Evolutionary conservation across 2,113 vertebrate species (phyloP).

Genomic region (Panthera leo): DNA sequence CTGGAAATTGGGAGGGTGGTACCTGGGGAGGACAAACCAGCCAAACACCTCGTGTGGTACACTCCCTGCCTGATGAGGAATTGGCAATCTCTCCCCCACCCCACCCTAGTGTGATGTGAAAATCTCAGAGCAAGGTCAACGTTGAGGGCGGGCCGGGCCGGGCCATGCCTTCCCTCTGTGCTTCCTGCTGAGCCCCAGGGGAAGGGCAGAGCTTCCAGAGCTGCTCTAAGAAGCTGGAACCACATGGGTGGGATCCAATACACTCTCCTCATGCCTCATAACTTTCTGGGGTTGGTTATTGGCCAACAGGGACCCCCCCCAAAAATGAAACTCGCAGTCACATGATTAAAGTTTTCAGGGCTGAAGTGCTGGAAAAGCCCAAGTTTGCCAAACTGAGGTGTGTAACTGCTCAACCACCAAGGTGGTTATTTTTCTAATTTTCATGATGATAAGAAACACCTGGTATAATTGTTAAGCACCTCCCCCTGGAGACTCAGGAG

Average conservation of each 20-base stretch:
- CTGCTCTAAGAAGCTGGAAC: neutral
- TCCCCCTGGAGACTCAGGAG: neutral
- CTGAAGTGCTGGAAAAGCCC: neutral
- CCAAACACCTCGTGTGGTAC: neutral
- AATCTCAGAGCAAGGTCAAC: neutral
- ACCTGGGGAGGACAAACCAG: neutral
- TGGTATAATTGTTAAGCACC: neutral
- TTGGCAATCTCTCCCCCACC: neutral
- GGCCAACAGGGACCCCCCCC: neutral
- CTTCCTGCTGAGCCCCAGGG: neutral
- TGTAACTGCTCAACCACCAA: neutral
- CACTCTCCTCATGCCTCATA: neutral
- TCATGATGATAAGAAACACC: constrained; percentile 4
- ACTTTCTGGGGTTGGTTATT: neutral
- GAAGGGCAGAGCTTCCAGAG: neutral
- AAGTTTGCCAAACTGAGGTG: neutral
- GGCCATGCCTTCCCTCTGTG: neutral
- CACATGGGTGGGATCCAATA: rapidly evolving
- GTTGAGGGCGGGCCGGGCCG: neutral
- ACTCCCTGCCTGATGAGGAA: neutral
- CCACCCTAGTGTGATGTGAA: neutral
- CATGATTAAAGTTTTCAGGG: neutral
- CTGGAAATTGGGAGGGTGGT: neutral
- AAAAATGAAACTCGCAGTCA: neutral
- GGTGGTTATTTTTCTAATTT: constrained; percentile 35